Percentiles rank a stretch among this genome's conserved stretches.
Evolutionary conservation across 2,113 vertebrate genomes (phyloP).

Genomic region (Pituophis catenifer): DNA sequence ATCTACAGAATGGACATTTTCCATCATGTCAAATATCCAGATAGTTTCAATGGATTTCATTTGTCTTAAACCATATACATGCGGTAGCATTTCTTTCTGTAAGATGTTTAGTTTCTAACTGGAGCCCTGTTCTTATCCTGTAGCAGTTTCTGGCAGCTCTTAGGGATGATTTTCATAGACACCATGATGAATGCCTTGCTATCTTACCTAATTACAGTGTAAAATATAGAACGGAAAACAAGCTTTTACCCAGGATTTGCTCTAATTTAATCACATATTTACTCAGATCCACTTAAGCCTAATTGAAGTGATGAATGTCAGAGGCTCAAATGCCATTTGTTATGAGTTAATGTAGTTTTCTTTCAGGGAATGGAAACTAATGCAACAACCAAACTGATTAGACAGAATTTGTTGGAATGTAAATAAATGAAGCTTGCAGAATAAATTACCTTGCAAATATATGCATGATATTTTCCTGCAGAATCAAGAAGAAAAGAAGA

Average conservation of each 20-base stretch:
- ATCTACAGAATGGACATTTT: not conserved
- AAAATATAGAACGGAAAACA: slow-evolving; percentile 43
- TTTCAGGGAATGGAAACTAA: slow-evolving; percentile 46
- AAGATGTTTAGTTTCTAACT: not conserved
- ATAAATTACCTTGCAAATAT: slow-evolving; percentile 4
- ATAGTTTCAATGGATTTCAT: not conserved
- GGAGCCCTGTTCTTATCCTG: not conserved
- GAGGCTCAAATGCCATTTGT: slow-evolving; percentile 51
- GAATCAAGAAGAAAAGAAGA: slow-evolving; percentile 12
- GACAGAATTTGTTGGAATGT: slow-evolving; percentile 43
- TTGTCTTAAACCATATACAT: not conserved
- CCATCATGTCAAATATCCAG: not conserved
- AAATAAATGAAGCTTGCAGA: slow-evolving; percentile 49
- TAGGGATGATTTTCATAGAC: not conserved
- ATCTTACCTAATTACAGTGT: slow-evolving; percentile 13
- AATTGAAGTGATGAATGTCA: slow-evolving; percentile 55
- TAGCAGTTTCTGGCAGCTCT: slow-evolving; percentile 4
- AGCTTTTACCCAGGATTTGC: slow-evolving; percentile 14
- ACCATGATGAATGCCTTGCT: slow-evolving; percentile 31
- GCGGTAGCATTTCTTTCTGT: not conserved
- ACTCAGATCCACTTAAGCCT: slow-evolving; percentile 56
- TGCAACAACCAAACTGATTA: slow-evolving; percentile 56
- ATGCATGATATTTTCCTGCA: slow-evolving; percentile 22
- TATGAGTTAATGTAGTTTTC: slow-evolving; percentile 38
- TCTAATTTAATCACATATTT: slow-evolving; percentile 50